Conservation (phyloP, 2,113 vertebrate species). For the Cinclus cinclus region DNA sequence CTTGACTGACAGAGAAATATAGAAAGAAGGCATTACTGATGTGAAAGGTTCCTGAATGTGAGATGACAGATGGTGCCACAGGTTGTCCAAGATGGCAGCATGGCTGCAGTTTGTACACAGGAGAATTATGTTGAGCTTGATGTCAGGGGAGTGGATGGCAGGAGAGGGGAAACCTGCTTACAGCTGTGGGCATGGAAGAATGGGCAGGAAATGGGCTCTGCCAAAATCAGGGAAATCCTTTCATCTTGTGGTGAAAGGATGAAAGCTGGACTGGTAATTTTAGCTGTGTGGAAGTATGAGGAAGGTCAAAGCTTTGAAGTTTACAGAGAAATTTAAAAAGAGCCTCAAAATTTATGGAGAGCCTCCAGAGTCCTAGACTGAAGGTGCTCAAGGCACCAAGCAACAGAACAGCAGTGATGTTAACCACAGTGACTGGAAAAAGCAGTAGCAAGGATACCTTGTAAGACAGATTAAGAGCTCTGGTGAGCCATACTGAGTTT, state of each 20-base stretch:
- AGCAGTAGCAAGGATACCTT: not conserved
- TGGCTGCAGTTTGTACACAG: fast-evolving
- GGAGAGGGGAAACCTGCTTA: not conserved
- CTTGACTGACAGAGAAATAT: not conserved
- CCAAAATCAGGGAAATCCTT: not conserved
- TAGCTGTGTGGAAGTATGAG: not conserved
- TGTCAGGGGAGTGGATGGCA: not conserved
- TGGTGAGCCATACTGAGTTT: not conserved
- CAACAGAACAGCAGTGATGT: not conserved
- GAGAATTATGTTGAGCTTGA: not conserved
- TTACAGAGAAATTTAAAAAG: not conserved
- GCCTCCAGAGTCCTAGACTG: not conserved
- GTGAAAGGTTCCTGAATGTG: not conserved
- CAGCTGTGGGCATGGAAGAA: not conserved
- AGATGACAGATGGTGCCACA: not conserved
- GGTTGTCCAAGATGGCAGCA: not conserved
- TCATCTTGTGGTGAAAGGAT: not conserved
- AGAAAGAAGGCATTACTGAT: not conserved
- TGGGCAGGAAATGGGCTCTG: not conserved
- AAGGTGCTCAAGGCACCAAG: not conserved
- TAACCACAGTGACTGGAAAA: not conserved
- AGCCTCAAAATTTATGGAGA: not conserved
- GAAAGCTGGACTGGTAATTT: not conserved
- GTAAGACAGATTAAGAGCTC: conserved; percentile 2
- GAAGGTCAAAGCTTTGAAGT: conserved; percentile 6